phyloP scores from a whole-genome alignment of 2,113 vertebrate species.

The Notiomystis cincta region DNA sequence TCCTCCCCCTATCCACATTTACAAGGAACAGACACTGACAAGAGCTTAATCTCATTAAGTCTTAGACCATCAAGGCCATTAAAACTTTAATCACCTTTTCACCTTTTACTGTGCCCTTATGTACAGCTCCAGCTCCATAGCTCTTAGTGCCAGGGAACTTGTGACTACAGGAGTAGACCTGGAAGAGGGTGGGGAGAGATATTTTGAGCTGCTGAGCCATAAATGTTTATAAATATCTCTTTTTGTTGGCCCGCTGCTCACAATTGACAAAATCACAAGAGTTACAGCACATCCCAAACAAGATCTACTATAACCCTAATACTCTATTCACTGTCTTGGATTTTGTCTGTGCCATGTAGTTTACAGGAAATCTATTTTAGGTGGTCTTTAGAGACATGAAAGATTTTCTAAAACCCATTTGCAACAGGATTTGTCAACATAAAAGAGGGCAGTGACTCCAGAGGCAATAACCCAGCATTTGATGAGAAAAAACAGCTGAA shows the following conservation, averaged over 20 bases:
- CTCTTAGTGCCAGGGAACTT: not conserved
- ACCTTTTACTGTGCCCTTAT: not conserved
- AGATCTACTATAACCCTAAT: not conserved
- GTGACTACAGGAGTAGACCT: not conserved
- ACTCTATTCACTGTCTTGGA: not conserved
- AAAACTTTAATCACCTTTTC: slow-evolving; percentile 24
- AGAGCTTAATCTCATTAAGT: not conserved
- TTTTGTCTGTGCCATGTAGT: not conserved
- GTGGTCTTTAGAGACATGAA: not conserved
- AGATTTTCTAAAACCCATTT: not conserved
- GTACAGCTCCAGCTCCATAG: not conserved
- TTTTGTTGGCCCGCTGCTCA: not conserved
- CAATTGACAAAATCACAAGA: not conserved
- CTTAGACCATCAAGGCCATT: not conserved
- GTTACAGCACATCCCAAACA: not conserved
- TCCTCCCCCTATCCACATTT: not conserved
- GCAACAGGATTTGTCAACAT: not conserved
- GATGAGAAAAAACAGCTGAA: not conserved
- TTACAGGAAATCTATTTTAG: slow-evolving; percentile 14
- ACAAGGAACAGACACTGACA: not conserved
- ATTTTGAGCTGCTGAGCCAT: slow-evolving; percentile 15
- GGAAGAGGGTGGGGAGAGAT: not conserved
- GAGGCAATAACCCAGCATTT: slow-evolving; percentile 11
- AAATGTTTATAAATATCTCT: not conserved
- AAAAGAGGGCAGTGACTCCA: not conserved